phyloP scores from a whole-genome alignment of 2,113 vertebrate species.

The Salvelinus alpinus region DNA sequence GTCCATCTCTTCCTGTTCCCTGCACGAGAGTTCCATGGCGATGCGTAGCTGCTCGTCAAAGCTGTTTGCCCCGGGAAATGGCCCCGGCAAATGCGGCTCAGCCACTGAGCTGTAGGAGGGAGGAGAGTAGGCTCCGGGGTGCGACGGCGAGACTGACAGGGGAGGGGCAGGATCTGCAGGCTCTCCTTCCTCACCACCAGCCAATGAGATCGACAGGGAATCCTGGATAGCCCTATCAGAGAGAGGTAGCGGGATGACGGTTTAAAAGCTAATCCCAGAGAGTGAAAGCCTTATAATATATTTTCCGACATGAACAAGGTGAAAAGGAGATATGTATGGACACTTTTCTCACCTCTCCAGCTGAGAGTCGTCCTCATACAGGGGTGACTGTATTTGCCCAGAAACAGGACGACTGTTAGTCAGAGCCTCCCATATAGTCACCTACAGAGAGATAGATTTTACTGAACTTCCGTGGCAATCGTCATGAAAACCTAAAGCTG shows the following conservation, averaged over 20 bases:
- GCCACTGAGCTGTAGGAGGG: conserved; percentile 61
- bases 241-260: neutral
- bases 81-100: conserved; percentile 53
- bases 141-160: conserved; percentile 54
- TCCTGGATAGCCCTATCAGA: conserved; percentile 85
- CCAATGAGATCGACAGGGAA: conserved; percentile 81
- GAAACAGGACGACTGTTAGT: conserved; percentile 83
- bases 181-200: conserved; percentile 61
- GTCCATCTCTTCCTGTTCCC: conserved; percentile 86
- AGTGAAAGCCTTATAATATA: neutral
- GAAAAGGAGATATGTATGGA: neutral
- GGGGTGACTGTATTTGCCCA: conserved; percentile 58
- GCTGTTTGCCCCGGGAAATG: conserved; percentile 65
- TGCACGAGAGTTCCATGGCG: conserved; percentile 88
- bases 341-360: conserved; percentile 82
- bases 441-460: conserved; percentile 62
- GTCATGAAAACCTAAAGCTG: neutral
- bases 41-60: conserved; percentile 90
- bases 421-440: conserved; percentile 94
- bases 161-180: conserved; percentile 49
- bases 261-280: neutral
- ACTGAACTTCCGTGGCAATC: no score
- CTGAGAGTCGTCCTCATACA: conserved; percentile 87
- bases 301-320: neutral
- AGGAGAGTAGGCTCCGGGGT: conserved; percentile 55